Evolutionary conservation across 2,113 vertebrate species (phyloP).

Genomic region (Actenoides lindsayi): DNA sequence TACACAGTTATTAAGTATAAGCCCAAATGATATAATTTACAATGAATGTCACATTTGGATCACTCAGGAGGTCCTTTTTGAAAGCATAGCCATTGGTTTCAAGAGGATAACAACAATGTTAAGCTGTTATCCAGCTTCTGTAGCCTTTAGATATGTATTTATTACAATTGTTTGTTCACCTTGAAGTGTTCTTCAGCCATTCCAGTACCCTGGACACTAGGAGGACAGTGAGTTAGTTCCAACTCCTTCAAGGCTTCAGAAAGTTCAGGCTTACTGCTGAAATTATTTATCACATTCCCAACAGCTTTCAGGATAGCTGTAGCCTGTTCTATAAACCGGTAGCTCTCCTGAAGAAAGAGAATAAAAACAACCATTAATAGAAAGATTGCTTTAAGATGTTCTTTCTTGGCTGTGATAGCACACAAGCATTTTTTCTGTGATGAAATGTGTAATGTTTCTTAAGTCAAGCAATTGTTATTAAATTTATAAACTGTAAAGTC

Average conservation of each 20-base stretch:
- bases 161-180: slow-evolving; percentile 31
- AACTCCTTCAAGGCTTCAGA: slow-evolving; percentile 71
- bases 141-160: background rate
- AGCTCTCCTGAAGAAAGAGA: slow-evolving; percentile 82
- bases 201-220: slow-evolving; percentile 44
- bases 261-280: slow-evolving; percentile 71
- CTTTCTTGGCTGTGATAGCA: background rate
- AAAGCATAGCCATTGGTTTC: background rate
- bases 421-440: background rate
- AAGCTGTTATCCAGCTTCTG: background rate
- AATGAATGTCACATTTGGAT: background rate
- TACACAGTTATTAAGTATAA: too few relatives aligned
- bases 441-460: background rate
- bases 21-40: too few relatives aligned
- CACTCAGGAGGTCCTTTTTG: background rate
- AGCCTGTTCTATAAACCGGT: slow-evolving; percentile 81
- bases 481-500: background rate
- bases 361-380: background rate
- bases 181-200: slow-evolving; percentile 46
- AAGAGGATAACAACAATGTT: background rate
- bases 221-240: slow-evolving; percentile 72
- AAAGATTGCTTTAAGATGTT: background rate
- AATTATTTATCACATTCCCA: slow-evolving; percentile 80
- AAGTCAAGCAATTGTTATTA: background rate
- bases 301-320: slow-evolving; percentile 80